These are phyloP conservation scores for Mesorhabditis spiculigera DNA, from an alignment of 2,888 invertebrate genomes.

Conservation along the genomic window DNA sequence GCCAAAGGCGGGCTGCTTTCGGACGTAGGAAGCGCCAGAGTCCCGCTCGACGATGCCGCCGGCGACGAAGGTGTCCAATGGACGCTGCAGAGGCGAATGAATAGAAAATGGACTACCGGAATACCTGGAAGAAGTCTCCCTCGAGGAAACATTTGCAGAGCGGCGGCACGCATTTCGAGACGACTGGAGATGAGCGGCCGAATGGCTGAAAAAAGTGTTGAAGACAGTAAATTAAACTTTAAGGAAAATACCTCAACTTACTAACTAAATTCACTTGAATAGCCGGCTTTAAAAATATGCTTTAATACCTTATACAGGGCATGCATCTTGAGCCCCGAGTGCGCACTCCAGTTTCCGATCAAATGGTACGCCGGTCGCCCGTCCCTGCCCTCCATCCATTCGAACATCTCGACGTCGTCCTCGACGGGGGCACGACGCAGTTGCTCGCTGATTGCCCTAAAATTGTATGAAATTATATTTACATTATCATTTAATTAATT, in stretches of 20 bases:
- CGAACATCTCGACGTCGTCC: constrained; percentile 51
- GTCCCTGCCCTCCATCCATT: constrained; percentile 37
- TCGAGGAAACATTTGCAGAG: constrained; percentile 55
- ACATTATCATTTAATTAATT: background rate
- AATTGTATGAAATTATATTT: background rate
- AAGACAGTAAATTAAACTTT: too few relatives aligned
- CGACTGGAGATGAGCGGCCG: constrained; percentile 11
- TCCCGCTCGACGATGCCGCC: constrained; percentile 11
- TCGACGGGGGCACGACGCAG: constrained; percentile 39
- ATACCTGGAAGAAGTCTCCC: constrained; percentile 44
- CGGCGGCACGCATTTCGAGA: constrained; percentile 47
- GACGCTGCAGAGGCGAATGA: constrained; percentile 22
- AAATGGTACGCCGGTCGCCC: constrained; percentile 30
- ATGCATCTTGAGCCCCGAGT: constrained; percentile 34
- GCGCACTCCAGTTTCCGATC: constrained; percentile 58
- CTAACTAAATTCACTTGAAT: too few relatives aligned
- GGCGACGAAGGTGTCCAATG: constrained; percentile 33
- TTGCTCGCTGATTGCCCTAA: constrained; percentile 16
- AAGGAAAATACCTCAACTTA: too few relatives aligned
- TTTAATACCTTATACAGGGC: constrained; percentile 27
- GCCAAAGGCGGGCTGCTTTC: constrained; percentile 42
- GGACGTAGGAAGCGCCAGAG: constrained; percentile 33
- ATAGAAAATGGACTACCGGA: constrained; percentile 9
- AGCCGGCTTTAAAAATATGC: background rate
- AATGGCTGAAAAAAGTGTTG: constrained; percentile 9